Base-by-base conservation (phyloP, 2,888 invertebrate species). In the Julus scandinavius region DNA sequence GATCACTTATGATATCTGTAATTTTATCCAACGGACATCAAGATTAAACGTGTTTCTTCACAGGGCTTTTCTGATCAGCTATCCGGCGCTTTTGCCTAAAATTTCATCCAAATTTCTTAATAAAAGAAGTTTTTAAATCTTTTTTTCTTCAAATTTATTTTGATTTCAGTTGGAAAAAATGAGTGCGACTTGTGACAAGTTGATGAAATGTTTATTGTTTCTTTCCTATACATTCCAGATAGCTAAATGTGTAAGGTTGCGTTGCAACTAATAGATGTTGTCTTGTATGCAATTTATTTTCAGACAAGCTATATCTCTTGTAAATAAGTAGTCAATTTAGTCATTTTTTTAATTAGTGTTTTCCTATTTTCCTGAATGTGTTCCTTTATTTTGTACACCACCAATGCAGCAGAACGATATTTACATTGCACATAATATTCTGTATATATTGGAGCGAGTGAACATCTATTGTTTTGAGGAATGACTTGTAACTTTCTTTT, bases 401-500 rank as follows among this genome's bases (percentile, higher is more conserved):
- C 20, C 29, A 29, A 72, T 29, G 29, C 72, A 11, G 7, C 72
- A 72, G 72, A 72, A 29, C 29, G 7, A 9, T 72, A 72, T 72
- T 72, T 72, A 72, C 7, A n/a, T 29, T 29, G 72, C 72, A 72
- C 63, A 63, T 63, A 72, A 72, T 72, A 72, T 72, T 11, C 11
- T 72, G 72, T 72, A 72, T 29, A 72, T 72, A 29, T 9, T 5
- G 72, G 29, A 6, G 72, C 72, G 72, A 72, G 72, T 72, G 72
- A 72, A 9, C 72, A 72, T 29, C 29, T 29, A 72, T n/a, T 72
- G 72, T 7, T 72, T 72, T 72, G 29, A 72, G 29, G 29, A 72
- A 3, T 72, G 72, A 72, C 29, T 72, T 29, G 72, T 72, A 29
- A 29, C n/a, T 72, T 72, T 72, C 72, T 72, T 72, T 72, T 72